Conservation (phyloP, 2,888 invertebrate genomes). For the Salticus scenicus region DNA sequence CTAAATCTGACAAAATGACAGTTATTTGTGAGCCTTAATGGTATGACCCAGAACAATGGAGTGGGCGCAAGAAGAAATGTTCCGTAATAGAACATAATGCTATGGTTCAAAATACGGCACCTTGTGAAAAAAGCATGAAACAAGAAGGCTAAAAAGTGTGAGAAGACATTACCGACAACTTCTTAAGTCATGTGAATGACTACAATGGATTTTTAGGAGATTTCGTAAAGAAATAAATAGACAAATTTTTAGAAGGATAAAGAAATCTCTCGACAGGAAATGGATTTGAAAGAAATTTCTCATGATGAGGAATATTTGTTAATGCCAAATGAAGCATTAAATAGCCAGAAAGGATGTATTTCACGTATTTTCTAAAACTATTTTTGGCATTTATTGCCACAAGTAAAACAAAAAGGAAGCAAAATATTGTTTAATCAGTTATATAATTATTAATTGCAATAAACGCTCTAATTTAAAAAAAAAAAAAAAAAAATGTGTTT, state of each 20-base stretch:
- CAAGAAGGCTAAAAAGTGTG: not conserved
- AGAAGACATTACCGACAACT: conserved; percentile 12
- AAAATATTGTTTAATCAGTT: too few relatives aligned
- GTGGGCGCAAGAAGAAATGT: conserved; percentile 22
- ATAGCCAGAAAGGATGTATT: too few relatives aligned
- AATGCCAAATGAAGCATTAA: not conserved
- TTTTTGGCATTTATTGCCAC: too few relatives aligned
- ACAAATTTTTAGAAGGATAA: not conserved
- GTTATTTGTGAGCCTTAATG: conserved; percentile 41
- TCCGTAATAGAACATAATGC: conserved; percentile 41
- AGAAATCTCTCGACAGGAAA: not conserved
- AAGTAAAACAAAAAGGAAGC: too few relatives aligned
- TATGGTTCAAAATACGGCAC: conserved; percentile 23
- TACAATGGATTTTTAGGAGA: not conserved
- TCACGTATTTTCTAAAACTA: too few relatives aligned
- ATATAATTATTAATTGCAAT: too few relatives aligned
- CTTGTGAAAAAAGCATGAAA: not conserved
- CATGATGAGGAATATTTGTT: not conserved
- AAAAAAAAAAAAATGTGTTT: too few relatives aligned
- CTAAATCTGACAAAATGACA: conserved; percentile 31
- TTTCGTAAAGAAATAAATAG: not conserved
- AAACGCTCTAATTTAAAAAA: too few relatives aligned
- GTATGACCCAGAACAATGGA: conserved; percentile 51
- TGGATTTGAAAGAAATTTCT: not conserved
- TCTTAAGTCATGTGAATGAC: not conserved